These are phyloP conservation scores for Calcarius ornatus DNA, from an alignment of 2,113 vertebrate genomes.

Conservation along the genomic window DNA sequence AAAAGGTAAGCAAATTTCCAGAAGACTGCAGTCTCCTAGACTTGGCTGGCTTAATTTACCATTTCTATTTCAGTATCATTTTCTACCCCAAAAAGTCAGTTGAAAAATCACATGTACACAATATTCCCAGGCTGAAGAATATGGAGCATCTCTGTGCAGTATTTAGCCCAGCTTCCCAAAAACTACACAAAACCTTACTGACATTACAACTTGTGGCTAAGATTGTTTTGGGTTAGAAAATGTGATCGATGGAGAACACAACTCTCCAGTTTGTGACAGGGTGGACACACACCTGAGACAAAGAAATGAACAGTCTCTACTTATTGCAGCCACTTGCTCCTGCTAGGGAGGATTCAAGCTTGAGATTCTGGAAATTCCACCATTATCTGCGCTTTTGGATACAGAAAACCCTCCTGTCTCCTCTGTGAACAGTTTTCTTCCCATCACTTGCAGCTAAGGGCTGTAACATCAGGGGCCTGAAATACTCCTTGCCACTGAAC, in stretches of 20 bases:
- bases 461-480: neutral
- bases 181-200: neutral
- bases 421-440: neutral
- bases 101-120: neutral
- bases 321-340: neutral
- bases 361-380: neutral
- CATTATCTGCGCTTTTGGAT: neutral
- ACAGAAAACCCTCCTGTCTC: neutral
- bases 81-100: neutral
- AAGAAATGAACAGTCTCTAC: neutral
- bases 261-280: neutral
- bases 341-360: neutral
- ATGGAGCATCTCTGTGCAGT: too few relatives aligned
- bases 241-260: rapidly evolving
- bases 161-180: neutral
- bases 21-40: neutral
- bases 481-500: neutral
- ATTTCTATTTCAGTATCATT: neutral
- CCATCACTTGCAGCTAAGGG: neutral
- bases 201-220: neutral
- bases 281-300: neutral
- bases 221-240: neutral
- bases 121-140: neutral
- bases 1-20: neutral
- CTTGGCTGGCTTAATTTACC: neutral